Base-by-base conservation (phyloP, 2,888 invertebrate species). In the Ommatoiulus sabulosus region DNA sequence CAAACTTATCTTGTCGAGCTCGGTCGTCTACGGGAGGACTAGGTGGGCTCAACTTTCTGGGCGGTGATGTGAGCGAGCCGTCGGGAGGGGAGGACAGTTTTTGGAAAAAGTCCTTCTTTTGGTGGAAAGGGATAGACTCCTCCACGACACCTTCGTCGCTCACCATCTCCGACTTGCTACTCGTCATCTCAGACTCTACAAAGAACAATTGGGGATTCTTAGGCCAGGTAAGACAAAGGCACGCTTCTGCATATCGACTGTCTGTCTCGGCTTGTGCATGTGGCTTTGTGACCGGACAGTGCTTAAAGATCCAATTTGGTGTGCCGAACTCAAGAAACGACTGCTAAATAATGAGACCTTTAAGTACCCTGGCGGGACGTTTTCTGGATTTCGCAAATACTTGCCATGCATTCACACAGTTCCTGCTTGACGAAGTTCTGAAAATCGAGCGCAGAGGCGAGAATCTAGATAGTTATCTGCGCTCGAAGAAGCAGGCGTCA, bases 11-110 rank as follows among this genome's bases (percentile, higher is more conserved):
- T 44, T 24, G 86, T 24, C 63, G 44, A 12, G 86, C 44, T 17
- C 44, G n/a, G 86, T 80, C 80, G 24, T 80, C 80, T 24, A 24
- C 20, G 46, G 86, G 86, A 8, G 86, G 86, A 44, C 86, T 90
- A 6, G 90, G 88, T 43, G 91, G 90, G 84, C 90, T 90, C 10
- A 94, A 94, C 91, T 94, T 94, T 35, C 93, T 94, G 92, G 93
- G 93, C 90, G 92, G 93, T 46, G 93, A 92, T 3, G 93, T 44
- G 43, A 84, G 48, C 84, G 48, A n/a, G 8, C 52, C 89, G 35
- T 63, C 88, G 57, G 57, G 44, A 57, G 84, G 52, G 35, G n/a
- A 84, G 80, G 88, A 87, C 86, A 90, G 57, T 80, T 89, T 89
- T 86, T 90, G 89, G 63, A 90, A 90, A 86, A 89, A 90, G 48